A percentile compares a stretch with the other conserved stretches of the same genome.
These are phyloP conservation scores for Arremon brunneinucha DNA, from an alignment of 2,797 vertebrate genomes.

Conservation along the genomic window DNA sequence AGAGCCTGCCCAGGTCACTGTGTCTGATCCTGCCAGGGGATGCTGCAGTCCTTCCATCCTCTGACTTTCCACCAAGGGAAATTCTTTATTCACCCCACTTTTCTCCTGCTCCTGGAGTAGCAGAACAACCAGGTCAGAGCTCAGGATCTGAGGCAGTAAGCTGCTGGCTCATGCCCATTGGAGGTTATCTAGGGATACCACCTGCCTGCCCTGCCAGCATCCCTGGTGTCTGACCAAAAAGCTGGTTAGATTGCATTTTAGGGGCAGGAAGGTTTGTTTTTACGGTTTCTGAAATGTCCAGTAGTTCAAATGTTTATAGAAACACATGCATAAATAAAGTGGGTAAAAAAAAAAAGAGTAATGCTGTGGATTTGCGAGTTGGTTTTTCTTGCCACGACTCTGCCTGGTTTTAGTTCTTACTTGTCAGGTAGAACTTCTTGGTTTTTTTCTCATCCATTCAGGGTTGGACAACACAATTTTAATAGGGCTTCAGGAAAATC, in stretches of 20 bases:
- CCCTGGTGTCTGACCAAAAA: not conserved
- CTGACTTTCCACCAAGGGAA: not conserved
- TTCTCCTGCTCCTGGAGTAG: not conserved
- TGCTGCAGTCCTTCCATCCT: not conserved
- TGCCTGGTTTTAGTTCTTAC: not conserved
- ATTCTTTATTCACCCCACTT: not conserved
- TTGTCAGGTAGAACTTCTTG: not conserved
- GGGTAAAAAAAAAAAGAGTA: not conserved
- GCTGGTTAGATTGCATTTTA: not conserved
- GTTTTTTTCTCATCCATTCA: not conserved
- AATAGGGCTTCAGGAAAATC: not conserved
- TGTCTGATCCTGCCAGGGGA: not conserved
- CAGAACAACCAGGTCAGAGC: not conserved
- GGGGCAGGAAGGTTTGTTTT: conserved; percentile 31
- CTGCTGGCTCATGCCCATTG: fast-evolving
- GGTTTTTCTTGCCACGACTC: not conserved
- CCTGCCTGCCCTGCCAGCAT: not conserved
- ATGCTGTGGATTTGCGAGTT: not conserved
- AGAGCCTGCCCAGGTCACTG: not conserved
- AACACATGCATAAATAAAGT: conserved; percentile 52
- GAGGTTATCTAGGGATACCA: not conserved
- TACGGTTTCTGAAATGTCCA: conserved; percentile 22
- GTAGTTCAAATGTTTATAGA: conserved; percentile 49
- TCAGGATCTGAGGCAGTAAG: not conserved
- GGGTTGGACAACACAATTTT: not conserved